Base-by-base conservation (phyloP, 2,113 vertebrate species). In the Empidonax traillii region DNA sequence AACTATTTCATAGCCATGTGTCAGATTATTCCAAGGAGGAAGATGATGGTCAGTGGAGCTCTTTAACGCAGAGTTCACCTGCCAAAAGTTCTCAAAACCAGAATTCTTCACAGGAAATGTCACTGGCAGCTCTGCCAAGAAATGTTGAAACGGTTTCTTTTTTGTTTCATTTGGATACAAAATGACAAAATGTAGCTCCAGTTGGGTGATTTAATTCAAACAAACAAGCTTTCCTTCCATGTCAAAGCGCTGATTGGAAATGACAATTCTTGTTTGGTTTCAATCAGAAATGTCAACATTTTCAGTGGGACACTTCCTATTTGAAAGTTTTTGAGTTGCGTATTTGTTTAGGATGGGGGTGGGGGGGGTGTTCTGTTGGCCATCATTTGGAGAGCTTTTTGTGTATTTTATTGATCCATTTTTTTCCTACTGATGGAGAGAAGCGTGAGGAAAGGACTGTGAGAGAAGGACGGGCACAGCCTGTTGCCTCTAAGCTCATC, bases 241-340 rank as follows among this genome's bases (percentile, higher is more conserved):
- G 52, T 93, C 94, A 87, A 78, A 74, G 76, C 1, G 2, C 56
- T 81, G 72, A 97, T 89, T 84, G 2, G 1, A 93, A 89, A 92
- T 33, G 86, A 89, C 93, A 93, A 49, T 67, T 69, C 53, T 24
- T 83, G 25, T 58, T 97, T 89, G 76, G 68, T 92, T 97, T 92
- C 91, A 59, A 47, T 92, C 88, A 90, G 80, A 95, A 92, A 84
- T 10, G 24, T 74, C 91, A 75, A 74, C 28, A 31, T 71, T 86
- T 92, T 67, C 74, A 82, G 44, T 7, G 72, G 67, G 72, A 84
- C 56, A 74, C 89, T 91, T 94, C 69, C 2, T 0, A 91, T 44
- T 55, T 1, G 8, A 19, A 80, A 80, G 59, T 68, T 95, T 76
- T 76, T 19, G 28, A 41, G 58, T 14, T 14, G 17, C 0, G 0